phyloP scores from a whole-genome alignment of 1,140 invertebrate genomes.

The Hycleus cichorii region DNA sequence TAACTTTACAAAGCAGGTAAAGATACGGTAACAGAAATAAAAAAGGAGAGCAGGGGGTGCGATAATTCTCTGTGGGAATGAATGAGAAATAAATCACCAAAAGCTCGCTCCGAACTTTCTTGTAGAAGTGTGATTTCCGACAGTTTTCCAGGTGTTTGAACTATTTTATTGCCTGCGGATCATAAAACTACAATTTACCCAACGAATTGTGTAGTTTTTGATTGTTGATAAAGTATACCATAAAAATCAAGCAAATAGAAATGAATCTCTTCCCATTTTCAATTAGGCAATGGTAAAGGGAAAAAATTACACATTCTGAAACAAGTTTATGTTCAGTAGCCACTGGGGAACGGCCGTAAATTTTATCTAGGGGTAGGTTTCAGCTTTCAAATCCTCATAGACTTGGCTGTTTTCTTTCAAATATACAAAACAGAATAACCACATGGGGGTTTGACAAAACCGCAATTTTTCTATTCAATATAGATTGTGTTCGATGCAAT shows the following conservation, averaged over 20 bases:
- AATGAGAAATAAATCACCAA: constrained; percentile 23
- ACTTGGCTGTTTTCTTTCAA: too few relatives aligned
- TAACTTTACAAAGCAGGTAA: constrained; percentile 17
- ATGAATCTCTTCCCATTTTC: too few relatives aligned
- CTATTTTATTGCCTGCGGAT: constrained; percentile 23
- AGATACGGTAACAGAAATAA: background rate
- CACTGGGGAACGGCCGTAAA: too few relatives aligned
- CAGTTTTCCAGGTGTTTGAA: constrained; percentile 23
- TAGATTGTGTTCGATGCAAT: constrained; percentile 21
- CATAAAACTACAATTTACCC: constrained; percentile 24
- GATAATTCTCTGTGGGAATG: constrained; percentile 19
- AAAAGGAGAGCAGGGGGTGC: constrained; percentile 2
- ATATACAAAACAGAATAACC: too few relatives aligned
- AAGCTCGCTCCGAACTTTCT: constrained; percentile 3
- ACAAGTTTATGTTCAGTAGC: too few relatives aligned
- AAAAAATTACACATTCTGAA: too few relatives aligned
- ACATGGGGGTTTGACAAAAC: constrained; percentile 23
- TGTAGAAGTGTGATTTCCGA: constrained; percentile 26
- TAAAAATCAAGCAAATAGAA: too few relatives aligned
- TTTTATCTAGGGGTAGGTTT: too few relatives aligned
- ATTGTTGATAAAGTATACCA: too few relatives aligned
- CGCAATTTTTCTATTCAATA: constrained; percentile 20
- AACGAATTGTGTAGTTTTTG: background rate
- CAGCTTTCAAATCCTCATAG: too few relatives aligned
- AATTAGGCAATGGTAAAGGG: too few relatives aligned